Base-by-base conservation (phyloP, 2,113 vertebrate species). In the Pyrgilauda ruficollis region DNA sequence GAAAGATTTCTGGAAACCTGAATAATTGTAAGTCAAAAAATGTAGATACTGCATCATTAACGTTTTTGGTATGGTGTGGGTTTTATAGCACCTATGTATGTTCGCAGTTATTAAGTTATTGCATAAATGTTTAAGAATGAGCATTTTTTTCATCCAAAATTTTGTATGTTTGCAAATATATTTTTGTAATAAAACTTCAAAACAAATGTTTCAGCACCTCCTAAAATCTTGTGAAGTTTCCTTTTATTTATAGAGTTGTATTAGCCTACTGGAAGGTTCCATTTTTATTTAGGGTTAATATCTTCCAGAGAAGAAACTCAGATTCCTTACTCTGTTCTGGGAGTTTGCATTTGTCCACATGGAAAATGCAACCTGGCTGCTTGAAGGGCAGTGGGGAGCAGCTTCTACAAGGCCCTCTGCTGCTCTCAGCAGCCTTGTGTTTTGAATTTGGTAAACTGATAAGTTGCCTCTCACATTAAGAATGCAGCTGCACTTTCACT, bases 151-250 rank as follows among this genome's bases (percentile, higher is more conserved):
- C 98, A 98, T 98, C 97, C 96, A 97, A 97, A 98, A 97, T 98
- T 98, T 98, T 98, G 97, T 98, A 98, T 98, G 97, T 98, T 98
- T 98, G 98, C 98, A 98, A 98, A 98, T 98, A 98, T 98, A 98
- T 98, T 98, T 98, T 98, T 98, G 96, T 98, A 98, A 98, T 98
- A 98, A 98, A 98, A 98, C 74, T 97, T 97, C 96, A 97, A 98
- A 98, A 97, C 94, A 96, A 97, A 95, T 91, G 94, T 98, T 98
- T 98, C 97, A 97, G 96, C 96, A 98, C 97, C 97, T 98, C 97
- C 83, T 96, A 97, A 94, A 92, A 95, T 69, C 86, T 95, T 95
- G 27, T 47, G 28, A 2, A 16, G 56, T 58, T 96, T 89, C 35
- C 16, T 96, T 92, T 96, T 86, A 76, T 94, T 93, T 96, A 76